A percentile compares a stretch with the other conserved stretches of the same genome.
Conservation (phyloP, 2,888 invertebrate species). For the Crepidodera aurea region DNA sequence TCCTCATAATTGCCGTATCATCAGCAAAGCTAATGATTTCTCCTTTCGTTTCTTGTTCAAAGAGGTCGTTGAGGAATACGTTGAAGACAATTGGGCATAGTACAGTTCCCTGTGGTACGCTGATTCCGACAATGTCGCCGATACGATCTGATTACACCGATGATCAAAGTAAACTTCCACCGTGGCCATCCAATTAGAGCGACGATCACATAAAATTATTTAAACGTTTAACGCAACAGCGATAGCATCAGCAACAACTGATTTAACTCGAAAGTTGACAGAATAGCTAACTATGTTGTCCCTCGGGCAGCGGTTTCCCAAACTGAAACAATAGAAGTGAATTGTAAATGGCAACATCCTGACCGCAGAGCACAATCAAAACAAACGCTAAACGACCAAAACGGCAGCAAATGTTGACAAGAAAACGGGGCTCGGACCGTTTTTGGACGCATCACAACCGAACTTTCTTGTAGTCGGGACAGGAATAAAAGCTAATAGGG, state of each 20-base stretch:
- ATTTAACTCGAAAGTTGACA: conserved; percentile 14
- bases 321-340: conserved; percentile 26
- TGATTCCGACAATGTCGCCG: too few species aligned
- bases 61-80: too few species aligned
- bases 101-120: too few species aligned
- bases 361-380: conserved; percentile 28
- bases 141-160: too few species aligned
- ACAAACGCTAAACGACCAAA: conserved; percentile 26
- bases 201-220: conserved; percentile 16
- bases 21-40: too few species aligned
- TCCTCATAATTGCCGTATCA: too few species aligned
- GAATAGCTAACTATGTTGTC: conserved; percentile 18
- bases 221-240: conserved; percentile 9
- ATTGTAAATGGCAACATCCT: conserved; percentile 23
- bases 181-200: neutral
- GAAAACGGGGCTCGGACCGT: conserved; percentile 18
- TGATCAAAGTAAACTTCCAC: too few species aligned
- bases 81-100: too few species aligned
- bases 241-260: neutral
- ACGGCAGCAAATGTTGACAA: conserved; percentile 25
- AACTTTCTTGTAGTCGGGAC: conserved; percentile 13
- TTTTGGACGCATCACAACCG: conserved; percentile 17
- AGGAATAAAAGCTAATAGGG: conserved; percentile 23
- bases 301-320: conserved; percentile 12
- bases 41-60: too few species aligned